Percentiles rank a stretch among this genome's conserved stretches.
Conservation (phyloP, 2,797 vertebrate species). For the Vipera latastei region DNA sequence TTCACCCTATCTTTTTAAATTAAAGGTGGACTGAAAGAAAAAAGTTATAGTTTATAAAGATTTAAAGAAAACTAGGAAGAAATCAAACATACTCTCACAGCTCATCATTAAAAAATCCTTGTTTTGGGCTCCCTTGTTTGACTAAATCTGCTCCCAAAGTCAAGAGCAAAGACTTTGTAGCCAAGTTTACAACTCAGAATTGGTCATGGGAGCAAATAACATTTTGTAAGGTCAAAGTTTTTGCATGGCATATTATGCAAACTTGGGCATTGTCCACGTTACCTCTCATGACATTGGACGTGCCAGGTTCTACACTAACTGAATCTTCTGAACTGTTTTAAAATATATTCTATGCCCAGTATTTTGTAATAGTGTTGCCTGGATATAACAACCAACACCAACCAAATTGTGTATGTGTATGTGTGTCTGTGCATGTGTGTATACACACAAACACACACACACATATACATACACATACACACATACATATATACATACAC, state of each 20-base stretch:
- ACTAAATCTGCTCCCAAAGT: not conserved
- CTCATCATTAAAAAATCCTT: not conserved
- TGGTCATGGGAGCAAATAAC: not conserved
- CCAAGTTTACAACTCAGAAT: not conserved
- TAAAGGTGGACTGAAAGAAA: not conserved
- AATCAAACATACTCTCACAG: not conserved
- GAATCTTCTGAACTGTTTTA: too few species aligned
- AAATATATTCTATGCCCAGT: not conserved
- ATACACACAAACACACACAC: too few species aligned
- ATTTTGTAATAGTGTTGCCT: not conserved
- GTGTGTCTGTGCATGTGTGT: too few species aligned
- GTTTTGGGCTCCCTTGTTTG: not conserved
- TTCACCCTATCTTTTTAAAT: not conserved
- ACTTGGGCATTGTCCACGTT: not conserved
- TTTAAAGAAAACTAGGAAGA: not conserved
- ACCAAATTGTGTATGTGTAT: too few species aligned
- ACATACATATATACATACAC: too few species aligned
- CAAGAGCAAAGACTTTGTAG: not conserved
- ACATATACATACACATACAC: too few species aligned
- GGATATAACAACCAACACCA: not conserved
- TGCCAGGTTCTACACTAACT: not conserved
- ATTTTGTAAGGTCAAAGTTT: not conserved
- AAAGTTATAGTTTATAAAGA: not conserved
- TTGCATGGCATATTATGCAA: not conserved
- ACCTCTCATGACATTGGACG: not conserved